phyloP scores from a whole-genome alignment of 2,113 vertebrate genomes.

The Psammodynastes pulverulentus region DNA sequence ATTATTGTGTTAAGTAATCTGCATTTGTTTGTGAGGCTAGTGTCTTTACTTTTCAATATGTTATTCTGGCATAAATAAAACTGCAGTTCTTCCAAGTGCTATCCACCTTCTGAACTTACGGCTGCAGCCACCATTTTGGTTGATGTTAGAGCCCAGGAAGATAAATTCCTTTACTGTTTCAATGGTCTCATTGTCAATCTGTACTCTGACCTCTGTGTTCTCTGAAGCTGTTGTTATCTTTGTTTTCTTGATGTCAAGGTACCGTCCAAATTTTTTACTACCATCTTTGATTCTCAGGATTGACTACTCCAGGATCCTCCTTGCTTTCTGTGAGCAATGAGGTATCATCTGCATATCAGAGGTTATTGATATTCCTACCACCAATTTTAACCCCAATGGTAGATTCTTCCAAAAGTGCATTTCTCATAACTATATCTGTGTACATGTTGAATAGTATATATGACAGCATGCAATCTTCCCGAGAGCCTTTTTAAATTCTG shows the following conservation, averaged over 20 bases:
- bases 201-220: not conserved
- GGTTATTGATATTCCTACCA: not conserved
- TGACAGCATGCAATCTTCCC: not conserved
- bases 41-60: not conserved
- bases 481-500: not conserved
- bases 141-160: not conserved
- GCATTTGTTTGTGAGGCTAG: too few relatives aligned
- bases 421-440: not conserved
- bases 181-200: not conserved
- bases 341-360: not conserved
- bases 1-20: not conserved
- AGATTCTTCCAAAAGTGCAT: not conserved
- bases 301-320: not conserved
- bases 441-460: not conserved
- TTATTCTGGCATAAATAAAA: not conserved
- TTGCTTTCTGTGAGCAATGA: not conserved
- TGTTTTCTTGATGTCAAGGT: not conserved
- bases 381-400: not conserved
- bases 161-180: not conserved
- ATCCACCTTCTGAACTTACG: not conserved
- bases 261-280: not conserved
- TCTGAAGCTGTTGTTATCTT: not conserved
- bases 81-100: not conserved
- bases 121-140: not conserved
- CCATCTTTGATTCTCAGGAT: not conserved